phyloP scores from a whole-genome alignment of 2,797 vertebrate genomes.

The Microchirus variegatus region DNA sequence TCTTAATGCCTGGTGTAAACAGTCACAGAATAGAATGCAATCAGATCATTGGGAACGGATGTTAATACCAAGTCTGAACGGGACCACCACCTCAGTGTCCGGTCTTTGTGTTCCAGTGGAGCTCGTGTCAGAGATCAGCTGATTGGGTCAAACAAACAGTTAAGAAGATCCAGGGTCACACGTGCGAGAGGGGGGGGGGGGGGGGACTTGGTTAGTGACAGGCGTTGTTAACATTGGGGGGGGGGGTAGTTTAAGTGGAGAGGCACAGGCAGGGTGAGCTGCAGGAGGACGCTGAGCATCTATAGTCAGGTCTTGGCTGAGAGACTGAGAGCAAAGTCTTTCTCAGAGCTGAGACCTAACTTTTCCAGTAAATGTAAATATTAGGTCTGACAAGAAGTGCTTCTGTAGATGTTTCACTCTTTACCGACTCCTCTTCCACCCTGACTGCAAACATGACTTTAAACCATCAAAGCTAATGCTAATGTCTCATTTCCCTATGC shows the following conservation, averaged over 20 bases:
- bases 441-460: conserved; percentile 59
- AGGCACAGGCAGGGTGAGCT: conserved; percentile 43
- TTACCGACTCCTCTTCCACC: conserved; percentile 41
- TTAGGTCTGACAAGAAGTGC: conserved; percentile 42
- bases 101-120: conserved; percentile 26
- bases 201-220: conserved; percentile 56
- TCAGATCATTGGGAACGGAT: no score
- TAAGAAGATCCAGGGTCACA: conserved; percentile 25
- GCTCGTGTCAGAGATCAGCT: conserved; percentile 28
- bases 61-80: neutral
- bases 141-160: conserved; percentile 14
- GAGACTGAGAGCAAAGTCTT: conserved; percentile 22
- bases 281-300: conserved; percentile 42
- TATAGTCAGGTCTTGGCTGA: conserved; percentile 18
- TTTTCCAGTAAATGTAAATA: conserved; percentile 31
- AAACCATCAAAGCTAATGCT: conserved; percentile 73
- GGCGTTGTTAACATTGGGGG: conserved; percentile 55
- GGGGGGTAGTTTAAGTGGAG: conserved; percentile 29
- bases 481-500: conserved; percentile 70
- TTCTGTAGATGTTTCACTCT: conserved; percentile 33
- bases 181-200: conserved; percentile 15
- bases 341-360: conserved; percentile 29
- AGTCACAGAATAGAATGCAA: no score
- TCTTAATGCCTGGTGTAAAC: no score
- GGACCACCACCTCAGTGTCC: conserved; percentile 5